Percentiles rank a stretch among this genome's conserved stretches.
Conservation (phyloP, 2,888 invertebrate species). For the Dione juno region DNA sequence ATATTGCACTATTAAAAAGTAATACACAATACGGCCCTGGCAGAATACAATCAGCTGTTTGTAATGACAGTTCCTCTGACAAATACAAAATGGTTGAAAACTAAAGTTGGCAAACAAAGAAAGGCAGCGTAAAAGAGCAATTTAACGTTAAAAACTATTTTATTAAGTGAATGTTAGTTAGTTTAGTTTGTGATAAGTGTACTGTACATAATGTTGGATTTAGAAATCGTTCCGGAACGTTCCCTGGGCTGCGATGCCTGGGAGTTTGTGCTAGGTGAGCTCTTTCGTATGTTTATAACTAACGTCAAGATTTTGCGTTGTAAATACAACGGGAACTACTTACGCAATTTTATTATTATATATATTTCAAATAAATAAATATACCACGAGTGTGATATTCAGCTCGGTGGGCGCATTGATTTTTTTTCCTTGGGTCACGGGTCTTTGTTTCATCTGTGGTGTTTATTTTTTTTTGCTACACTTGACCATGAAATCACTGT, state of each 20-base stretch:
- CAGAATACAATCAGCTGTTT: slow-evolving; percentile 84
- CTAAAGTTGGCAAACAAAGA: slow-evolving; percentile 84
- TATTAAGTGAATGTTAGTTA: slow-evolving; percentile 76
- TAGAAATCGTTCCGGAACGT: slow-evolving; percentile 97
- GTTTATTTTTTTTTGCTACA: slow-evolving; percentile 68
- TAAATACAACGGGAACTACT: slow-evolving; percentile 72
- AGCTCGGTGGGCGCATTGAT: slow-evolving; percentile 62
- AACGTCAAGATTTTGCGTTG: slow-evolving; percentile 82
- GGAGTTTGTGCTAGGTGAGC: slow-evolving; percentile 98
- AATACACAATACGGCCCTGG: slow-evolving; percentile 62
- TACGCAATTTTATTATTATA: slow-evolving; percentile 66
- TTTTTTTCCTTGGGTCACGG: slow-evolving; percentile 70
- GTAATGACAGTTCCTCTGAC: slow-evolving; percentile 84
- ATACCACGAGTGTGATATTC: slow-evolving; percentile 18
- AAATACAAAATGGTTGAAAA: slow-evolving; percentile 84
- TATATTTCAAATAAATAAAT: slow-evolving; percentile 23
- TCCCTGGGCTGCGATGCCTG: slow-evolving; percentile 98
- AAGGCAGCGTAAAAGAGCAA: slow-evolving; percentile 79
- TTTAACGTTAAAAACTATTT: slow-evolving; percentile 69
- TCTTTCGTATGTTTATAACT: slow-evolving; percentile 71
- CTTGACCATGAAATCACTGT: slow-evolving; percentile 79
- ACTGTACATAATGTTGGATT: slow-evolving; percentile 92
- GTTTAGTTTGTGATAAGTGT: slow-evolving; percentile 93
- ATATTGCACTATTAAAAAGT: neutral
- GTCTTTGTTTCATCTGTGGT: slow-evolving; percentile 70